Evolutionary conservation across 2,113 vertebrate species (phyloP).

Genomic region (Carettochelys insculpta): DNA sequence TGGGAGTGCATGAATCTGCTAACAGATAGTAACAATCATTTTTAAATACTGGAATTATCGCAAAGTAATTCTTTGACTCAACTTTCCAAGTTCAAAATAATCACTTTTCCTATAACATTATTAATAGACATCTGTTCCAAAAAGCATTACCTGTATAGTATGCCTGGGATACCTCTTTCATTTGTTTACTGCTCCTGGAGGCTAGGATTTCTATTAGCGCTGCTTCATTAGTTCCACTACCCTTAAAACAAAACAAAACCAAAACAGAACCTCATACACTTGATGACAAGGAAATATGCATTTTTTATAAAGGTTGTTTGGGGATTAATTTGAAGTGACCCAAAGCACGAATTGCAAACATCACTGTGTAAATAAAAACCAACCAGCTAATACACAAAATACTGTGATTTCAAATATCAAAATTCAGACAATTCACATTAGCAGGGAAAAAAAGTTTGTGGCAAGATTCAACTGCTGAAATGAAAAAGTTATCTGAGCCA

Average conservation of each 20-base stretch:
- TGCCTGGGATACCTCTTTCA: conserved; percentile 81
- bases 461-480: neutral
- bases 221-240: conserved; percentile 81
- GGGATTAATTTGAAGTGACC: neutral
- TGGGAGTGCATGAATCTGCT: neutral
- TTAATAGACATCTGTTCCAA: neutral
- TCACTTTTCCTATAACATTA: neutral
- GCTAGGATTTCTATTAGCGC: conserved; percentile 87
- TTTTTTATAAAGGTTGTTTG: neutral
- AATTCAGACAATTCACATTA: neutral
- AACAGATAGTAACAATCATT: neutral
- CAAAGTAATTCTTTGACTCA: neutral
- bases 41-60: neutral
- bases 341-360: neutral
- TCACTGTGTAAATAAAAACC: neutral
- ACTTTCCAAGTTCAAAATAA: neutral
- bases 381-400: neutral
- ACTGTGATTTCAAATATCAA: neutral
- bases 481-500: neutral
- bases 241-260: conserved; percentile 66
- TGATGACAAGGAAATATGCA: neutral
- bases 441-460: neutral
- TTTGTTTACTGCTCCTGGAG: conserved; percentile 83
- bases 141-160: conserved; percentile 80
- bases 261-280: neutral